Base-by-base conservation (phyloP, 2,888 invertebrate genomes). In the Chrysopilus asiliformis region DNA sequence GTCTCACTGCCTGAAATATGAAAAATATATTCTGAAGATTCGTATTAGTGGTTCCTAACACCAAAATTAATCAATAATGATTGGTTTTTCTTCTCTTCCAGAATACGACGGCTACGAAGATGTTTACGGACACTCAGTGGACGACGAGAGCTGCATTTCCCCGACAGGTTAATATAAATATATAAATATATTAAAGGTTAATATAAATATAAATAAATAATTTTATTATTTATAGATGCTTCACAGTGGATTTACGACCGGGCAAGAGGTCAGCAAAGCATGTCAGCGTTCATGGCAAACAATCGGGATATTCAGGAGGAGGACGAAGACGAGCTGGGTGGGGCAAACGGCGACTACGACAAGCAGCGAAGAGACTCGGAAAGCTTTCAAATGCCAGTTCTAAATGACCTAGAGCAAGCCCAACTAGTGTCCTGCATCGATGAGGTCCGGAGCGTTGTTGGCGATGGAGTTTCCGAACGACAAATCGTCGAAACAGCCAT, bases 21-120 rank as follows among this genome's bases (percentile, higher is more conserved):
- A n/a, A n/a, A n/a, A n/a, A n/a, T n/a, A n/a, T n/a, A n/a, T n/a
- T n/a, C n/a, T n/a, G n/a, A n/a, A n/a, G n/a, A n/a, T n/a, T n/a
- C n/a, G n/a, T n/a, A n/a, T n/a, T n/a, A n/a, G n/a, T n/a, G n/a
- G n/a, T n/a, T n/a, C n/a, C n/a, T n/a, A n/a, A n/a, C n/a, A n/a
- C n/a, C n/a, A n/a, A n/a, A n/a, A n/a, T n/a, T n/a, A n/a, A n/a
- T n/a, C n/a, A n/a, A n/a, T n/a, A n/a, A n/a, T n/a, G n/a, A n/a
- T n/a, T 36, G 13, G 17, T 29, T 31, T 39, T 36, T 24, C 12
- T 30, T 44, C 38, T 47, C 45, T 62, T 65, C 19, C 53, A 79
- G 93, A 93, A 53, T 91, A 85, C 56, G 91, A 91, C 53, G 81
- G 76, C 12, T 85, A 85, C 51, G 86, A 89, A 53, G 89, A 87